Evolutionary conservation across 2,888 invertebrate genomes (phyloP).

Genomic region (Leptopilina myrica): DNA sequence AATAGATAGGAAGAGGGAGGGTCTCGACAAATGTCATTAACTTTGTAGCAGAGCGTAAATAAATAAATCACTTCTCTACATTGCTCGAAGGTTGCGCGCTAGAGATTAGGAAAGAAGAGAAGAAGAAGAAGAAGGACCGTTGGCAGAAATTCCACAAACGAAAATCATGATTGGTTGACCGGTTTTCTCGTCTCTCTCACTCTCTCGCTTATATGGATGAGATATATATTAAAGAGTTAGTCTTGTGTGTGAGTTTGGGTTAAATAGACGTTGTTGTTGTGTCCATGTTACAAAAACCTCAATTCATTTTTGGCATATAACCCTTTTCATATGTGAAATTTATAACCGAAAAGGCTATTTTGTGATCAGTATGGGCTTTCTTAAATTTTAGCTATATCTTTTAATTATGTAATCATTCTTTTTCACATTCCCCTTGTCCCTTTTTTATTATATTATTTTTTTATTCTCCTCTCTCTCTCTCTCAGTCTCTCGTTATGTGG

Average conservation of each 20-base stretch:
- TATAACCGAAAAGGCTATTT: neutral
- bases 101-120: constrained; percentile 16
- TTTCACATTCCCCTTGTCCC: no score
- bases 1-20: neutral
- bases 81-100: neutral
- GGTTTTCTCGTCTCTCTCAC: neutral
- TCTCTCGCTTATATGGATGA: neutral
- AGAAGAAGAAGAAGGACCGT: neutral
- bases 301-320: constrained; percentile 2
- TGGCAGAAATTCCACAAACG: constrained; percentile 18
- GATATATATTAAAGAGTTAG: neutral
- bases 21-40: constrained; percentile 34
- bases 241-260: neutral
- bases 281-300: neutral
- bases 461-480: no score
- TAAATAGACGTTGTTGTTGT: neutral
- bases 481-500: no score
- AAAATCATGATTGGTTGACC: constrained; percentile 18
- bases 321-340: neutral
- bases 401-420: no score
- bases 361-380: no score
- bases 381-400: no score
- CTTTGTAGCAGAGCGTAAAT: constrained; percentile 25
- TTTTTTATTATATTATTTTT: no score
- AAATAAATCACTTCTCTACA: constrained; percentile 30